A percentile compares a stretch with the other conserved stretches of the same genome.
Conservation (phyloP, 2,888 invertebrate genomes). For the Parapristionchus giblindavisi region DNA sequence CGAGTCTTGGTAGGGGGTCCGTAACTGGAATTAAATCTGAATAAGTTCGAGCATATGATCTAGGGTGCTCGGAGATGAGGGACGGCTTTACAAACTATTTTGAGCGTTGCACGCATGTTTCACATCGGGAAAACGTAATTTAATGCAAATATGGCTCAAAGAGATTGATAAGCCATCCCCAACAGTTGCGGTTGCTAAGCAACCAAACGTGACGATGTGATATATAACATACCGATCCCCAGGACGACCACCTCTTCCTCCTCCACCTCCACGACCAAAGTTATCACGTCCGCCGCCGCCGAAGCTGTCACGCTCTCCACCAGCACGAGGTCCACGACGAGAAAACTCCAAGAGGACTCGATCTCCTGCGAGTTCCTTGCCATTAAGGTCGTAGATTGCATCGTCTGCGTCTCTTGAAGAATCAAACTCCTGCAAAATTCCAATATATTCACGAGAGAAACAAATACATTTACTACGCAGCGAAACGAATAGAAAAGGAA, state of each 20-base stretch:
- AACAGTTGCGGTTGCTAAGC: too few relatives aligned
- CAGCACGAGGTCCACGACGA: slow-evolving; percentile 51
- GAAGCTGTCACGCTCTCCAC: slow-evolving; percentile 32
- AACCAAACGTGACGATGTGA: background rate
- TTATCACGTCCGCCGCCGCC: slow-evolving; percentile 38
- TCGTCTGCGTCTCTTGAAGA: slow-evolving; percentile 74
- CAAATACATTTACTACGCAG: too few relatives aligned
- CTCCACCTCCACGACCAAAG: slow-evolving; percentile 1
- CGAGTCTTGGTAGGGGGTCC: slow-evolving; percentile 97
- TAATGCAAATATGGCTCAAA: too few relatives aligned
- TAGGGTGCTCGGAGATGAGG: too few relatives aligned
- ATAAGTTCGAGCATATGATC: too few relatives aligned
- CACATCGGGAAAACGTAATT: background rate
- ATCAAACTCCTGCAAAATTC: slow-evolving; percentile 72
- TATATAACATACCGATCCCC: slow-evolving; percentile 8
- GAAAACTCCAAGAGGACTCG: slow-evolving; percentile 68
- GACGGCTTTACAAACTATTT: too few relatives aligned
- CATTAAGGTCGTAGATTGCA: slow-evolving; percentile 74
- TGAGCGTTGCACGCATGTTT: background rate
- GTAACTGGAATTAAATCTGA: slow-evolving; percentile 81
- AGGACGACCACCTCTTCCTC: background rate
- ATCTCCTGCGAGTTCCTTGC: slow-evolving; percentile 73
- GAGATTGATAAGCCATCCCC: too few relatives aligned
- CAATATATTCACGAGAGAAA: too few relatives aligned
- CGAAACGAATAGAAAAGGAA: background rate